A percentile compares a stretch with the other conserved stretches of the same genome.
phyloP scores from a whole-genome alignment of 2,888 invertebrate species.

The Cryptocephalus moraei region DNA sequence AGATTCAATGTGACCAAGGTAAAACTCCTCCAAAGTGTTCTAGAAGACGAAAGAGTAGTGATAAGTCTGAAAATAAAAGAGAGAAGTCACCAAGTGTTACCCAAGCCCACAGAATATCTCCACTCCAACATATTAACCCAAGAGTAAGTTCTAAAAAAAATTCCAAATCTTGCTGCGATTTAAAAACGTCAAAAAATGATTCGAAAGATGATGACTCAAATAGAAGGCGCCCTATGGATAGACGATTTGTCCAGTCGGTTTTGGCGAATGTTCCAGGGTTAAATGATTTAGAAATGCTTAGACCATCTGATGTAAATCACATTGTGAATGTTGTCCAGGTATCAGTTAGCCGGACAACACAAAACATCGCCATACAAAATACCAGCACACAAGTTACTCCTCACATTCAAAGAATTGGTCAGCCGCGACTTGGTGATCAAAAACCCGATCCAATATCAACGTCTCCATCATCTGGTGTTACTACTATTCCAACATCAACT shows the following conservation, averaged over 20 bases:
- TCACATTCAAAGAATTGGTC: conserved; percentile 41
- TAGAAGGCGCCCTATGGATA: not conserved
- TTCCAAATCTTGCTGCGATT: conserved; percentile 10
- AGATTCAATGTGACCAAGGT: conserved; percentile 18
- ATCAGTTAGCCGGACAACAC: conserved; percentile 27
- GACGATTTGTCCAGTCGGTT: conserved; percentile 18
- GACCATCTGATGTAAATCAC: conserved; percentile 39
- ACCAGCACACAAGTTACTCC: conserved; percentile 39
- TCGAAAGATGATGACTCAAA: not conserved
- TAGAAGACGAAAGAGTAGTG: conserved; percentile 14
- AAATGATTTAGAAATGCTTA: conserved; percentile 48
- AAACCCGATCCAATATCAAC: conserved; percentile 23
- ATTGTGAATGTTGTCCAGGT: conserved; percentile 38
- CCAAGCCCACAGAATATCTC: conserved; percentile 17
- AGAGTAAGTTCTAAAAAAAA: conserved; percentile 13
- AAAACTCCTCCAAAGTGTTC: conserved; percentile 15
- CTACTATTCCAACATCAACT: conserved; percentile 14
- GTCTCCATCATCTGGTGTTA: conserved; percentile 11
- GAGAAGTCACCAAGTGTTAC: conserved; percentile 18
- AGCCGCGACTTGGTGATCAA: conserved; percentile 30
- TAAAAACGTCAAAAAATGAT: not conserved
- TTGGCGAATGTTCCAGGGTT: conserved; percentile 47
- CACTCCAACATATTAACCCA: conserved; percentile 20
- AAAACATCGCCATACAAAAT: conserved; percentile 25
- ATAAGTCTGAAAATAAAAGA: conserved; percentile 18